Evolutionary conservation across 1,140 invertebrate species (phyloP), one percentile per base, ranked within the genome.

Genomic region (Teleopsis dalmanni): DNA sequence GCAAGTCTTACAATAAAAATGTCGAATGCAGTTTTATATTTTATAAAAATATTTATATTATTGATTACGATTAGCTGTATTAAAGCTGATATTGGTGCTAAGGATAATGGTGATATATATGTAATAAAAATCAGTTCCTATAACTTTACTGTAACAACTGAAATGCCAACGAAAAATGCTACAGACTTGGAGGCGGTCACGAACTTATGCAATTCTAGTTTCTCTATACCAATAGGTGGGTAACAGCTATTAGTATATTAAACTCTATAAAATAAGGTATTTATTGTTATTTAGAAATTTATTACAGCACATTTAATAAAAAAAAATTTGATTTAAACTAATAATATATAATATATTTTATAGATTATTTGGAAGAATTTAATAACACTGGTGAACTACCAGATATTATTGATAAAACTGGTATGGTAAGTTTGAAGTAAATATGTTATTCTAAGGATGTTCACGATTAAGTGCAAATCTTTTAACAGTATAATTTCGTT

Each of bases 331-430:
- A 23, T 18, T 22, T 18, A 22, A 19, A 22, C 18, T 14, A 25
- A 25, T 25, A 21, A 4, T 37, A 11, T 18, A 13, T 10, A 26
- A 19, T 9, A 16, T 14, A 16, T 13, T 29, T 16, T 13, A 8
- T 14, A 43, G 41, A 43, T 23, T 25, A 46, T 33, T 31, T 46
- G 33, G 16, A 23, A 7, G 22, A 46, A 34, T 46, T 69, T 31
- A 69, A 69, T 49, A 57, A 25, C 5, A 66, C 62, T 6, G 65
- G 55, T 1, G 42, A 37, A 3, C 36, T 69, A 21, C 50, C 57
- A 8, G 65, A 69, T 34, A 53, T 59, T 10, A 56, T 48, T 10
- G 65, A 69, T 22, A 57, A 48, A 52, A 69, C 65, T 3, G 65
- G 61, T 50, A 61, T 58, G 65, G 65, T 69, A 52, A 45, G 48